A percentile compares a stretch with the other conserved stretches of the same genome.
phyloP scores from a whole-genome alignment of 2,113 vertebrate species.

The Tachycineta bicolor region DNA sequence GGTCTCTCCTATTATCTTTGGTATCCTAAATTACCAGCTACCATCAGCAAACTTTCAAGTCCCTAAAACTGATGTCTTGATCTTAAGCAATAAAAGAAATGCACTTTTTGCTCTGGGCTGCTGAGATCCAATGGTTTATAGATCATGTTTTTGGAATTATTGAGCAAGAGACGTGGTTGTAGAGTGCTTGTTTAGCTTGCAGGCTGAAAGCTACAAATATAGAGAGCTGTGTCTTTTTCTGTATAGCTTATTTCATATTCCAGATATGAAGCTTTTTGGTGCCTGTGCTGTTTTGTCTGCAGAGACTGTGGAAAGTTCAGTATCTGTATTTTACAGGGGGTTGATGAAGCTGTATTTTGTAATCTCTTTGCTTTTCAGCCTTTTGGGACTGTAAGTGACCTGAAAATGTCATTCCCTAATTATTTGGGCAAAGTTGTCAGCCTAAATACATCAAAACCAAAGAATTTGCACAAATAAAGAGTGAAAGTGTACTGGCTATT shows the following conservation, averaged over 20 bases:
- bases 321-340: neutral
- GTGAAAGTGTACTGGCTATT: neutral
- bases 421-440: slow-evolving; percentile 20
- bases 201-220: neutral
- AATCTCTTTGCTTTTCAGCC: neutral
- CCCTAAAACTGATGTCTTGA: neutral
- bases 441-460: neutral
- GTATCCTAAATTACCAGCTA: neutral
- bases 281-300: neutral
- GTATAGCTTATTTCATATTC: neutral
- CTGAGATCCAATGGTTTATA: neutral
- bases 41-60: neutral
- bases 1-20: neutral
- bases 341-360: neutral
- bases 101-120: neutral
- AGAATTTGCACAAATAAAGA: neutral
- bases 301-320: neutral
- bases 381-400: neutral
- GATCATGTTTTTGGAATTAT: neutral
- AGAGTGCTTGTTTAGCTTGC: neutral
- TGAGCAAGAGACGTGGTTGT: neutral
- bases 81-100: neutral
- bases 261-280: neutral
- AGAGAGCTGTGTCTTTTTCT: neutral
- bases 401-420: slow-evolving; percentile 7